Percentiles rank a stretch among this genome's conserved stretches.
These are phyloP conservation scores for Hylia prasina DNA, from an alignment of 2,113 vertebrate genomes.

Conservation along the genomic window DNA sequence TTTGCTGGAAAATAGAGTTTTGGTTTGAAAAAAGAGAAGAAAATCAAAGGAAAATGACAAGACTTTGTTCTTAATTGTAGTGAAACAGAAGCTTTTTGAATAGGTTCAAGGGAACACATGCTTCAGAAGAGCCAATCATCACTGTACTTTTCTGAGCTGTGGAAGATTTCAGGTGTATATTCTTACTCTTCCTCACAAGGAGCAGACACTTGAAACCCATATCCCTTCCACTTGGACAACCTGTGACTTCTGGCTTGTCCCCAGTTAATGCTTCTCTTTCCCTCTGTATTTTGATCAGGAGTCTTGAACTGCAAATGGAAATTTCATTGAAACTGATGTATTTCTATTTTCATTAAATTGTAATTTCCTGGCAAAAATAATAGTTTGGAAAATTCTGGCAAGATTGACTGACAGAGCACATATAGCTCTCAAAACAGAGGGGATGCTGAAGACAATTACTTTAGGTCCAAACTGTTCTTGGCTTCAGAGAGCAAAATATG, in stretches of 20 bases:
- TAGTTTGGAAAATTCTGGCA: not conserved
- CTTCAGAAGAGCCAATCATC: not conserved
- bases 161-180: not conserved
- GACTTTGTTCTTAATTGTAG: not conserved
- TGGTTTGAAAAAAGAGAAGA: not conserved
- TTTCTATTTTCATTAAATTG: conserved; percentile 7
- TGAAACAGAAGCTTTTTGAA: not conserved
- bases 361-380: not conserved
- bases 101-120: not conserved
- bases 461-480: not conserved
- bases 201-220: not conserved
- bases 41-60: not conserved
- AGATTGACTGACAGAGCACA: not conserved
- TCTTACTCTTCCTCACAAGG: not conserved
- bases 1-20: not conserved
- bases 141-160: not conserved
- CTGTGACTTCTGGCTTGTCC: not conserved
- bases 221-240: not conserved
- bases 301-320: not conserved
- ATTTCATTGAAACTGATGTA: not conserved
- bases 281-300: not conserved
- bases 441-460: not conserved
- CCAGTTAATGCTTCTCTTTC: not conserved
- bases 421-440: not conserved
- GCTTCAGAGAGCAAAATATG: not conserved